Conservation (phyloP, 2,888 invertebrate genomes). For the Himalopsyche anomala region DNA sequence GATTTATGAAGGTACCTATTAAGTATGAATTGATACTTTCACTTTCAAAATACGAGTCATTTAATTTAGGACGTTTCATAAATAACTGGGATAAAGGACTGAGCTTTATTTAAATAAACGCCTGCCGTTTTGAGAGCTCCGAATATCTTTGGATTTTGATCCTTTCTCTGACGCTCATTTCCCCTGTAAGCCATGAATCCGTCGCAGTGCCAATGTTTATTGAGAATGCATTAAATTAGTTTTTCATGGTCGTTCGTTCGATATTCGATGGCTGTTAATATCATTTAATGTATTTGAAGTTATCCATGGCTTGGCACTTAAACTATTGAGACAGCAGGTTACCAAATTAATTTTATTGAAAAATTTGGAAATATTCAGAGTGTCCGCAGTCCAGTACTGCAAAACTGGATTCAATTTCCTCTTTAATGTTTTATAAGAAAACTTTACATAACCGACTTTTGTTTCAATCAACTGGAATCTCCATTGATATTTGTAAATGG, state of each 20-base stretch:
- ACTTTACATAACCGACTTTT: not conserved
- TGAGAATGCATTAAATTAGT: too few species aligned
- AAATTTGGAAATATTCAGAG: not conserved
- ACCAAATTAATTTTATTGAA: conserved; percentile 11
- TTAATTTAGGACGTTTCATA: conserved; percentile 8
- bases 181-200: too few species aligned
- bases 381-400: not conserved
- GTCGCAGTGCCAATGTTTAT: too few species aligned
- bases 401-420: not conserved
- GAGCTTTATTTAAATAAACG: not conserved
- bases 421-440: not conserved
- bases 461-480: conserved; percentile 20
- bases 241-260: not conserved
- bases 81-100: not conserved
- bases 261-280: not conserved
- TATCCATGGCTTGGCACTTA: not conserved
- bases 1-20: conserved; percentile 18
- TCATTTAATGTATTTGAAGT: not conserved
- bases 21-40: conserved; percentile 15
- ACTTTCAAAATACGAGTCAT: conserved; percentile 11
- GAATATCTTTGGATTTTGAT: not conserved
- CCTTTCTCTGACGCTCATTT: not conserved
- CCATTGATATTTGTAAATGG: not conserved
- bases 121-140: not conserved
- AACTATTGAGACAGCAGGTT: conserved; percentile 8